Conservation (phyloP, 2,113 vertebrate species). For the Orycteropus afer region DNA sequence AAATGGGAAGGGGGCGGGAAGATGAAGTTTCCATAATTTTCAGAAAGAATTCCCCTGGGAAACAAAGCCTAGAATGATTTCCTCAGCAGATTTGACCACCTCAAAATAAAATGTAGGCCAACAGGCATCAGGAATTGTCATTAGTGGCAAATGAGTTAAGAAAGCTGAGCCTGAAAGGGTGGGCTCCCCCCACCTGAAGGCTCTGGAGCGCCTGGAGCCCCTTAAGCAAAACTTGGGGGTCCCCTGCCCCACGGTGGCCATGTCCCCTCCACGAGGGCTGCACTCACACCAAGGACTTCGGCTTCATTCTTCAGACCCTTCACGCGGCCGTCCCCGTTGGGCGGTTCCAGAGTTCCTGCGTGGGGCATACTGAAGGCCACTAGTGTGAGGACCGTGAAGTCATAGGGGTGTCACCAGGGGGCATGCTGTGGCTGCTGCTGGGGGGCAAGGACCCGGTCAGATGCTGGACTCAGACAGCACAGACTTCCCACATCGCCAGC, state of each 20-base stretch:
- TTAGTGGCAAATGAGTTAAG: neutral
- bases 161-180: too few relatives aligned
- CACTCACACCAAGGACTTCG: neutral
- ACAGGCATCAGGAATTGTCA: too few relatives aligned
- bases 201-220: too few relatives aligned
- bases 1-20: too few relatives aligned
- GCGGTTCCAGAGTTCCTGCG: too few relatives aligned
- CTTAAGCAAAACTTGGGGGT: too few relatives aligned
- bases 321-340: neutral
- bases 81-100: neutral
- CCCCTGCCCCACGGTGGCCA: accelerated
- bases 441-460: too few relatives aligned
- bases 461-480: too few relatives aligned
- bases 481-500: too few relatives aligned
- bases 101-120: neutral
- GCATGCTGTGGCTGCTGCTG: too few relatives aligned
- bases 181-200: too few relatives aligned
- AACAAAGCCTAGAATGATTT: neutral
- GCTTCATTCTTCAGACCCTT: neutral
- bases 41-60: neutral
- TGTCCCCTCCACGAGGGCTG: too few relatives aligned
- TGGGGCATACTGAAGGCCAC: neutral
- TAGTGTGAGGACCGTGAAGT: neutral
- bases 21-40: neutral
- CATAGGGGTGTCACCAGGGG: neutral